These are phyloP conservation scores for Hydrolagus colliei DNA, from an alignment of 2,797 vertebrate species.

Conservation along the genomic window DNA sequence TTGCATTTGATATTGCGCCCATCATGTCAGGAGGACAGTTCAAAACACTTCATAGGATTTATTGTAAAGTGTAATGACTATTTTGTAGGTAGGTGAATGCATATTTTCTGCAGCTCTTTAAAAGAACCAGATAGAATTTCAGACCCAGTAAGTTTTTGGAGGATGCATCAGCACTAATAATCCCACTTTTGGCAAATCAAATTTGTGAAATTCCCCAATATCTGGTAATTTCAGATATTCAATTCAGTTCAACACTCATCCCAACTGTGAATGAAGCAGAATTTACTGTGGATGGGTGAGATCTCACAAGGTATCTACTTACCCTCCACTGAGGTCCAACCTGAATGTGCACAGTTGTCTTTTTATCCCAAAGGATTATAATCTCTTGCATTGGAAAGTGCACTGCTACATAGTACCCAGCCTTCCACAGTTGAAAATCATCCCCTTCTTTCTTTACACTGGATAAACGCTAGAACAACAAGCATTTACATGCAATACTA, in stretches of 20 bases:
- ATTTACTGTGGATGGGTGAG: not conserved
- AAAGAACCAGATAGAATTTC: not conserved
- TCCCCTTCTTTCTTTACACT: slow-evolving; percentile 64
- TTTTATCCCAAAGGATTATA: slow-evolving; percentile 90
- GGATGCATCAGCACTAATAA: not conserved
- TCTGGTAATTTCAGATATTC: not conserved
- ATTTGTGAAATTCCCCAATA: not conserved
- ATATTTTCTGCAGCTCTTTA: not conserved
- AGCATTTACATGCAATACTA: slow-evolving; percentile 27
- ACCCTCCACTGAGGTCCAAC: slow-evolving; percentile 92
- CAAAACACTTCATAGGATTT: too few relatives aligned
- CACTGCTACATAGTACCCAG: slow-evolving; percentile 82
- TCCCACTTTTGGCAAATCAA: not conserved
- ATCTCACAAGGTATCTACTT: slow-evolving; percentile 33
- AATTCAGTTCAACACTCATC: not conserved
- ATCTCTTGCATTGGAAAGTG: slow-evolving; percentile 83
- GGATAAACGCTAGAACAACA: slow-evolving; percentile 55
- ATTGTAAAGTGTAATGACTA: too few relatives aligned
- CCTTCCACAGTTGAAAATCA: slow-evolving; percentile 84
- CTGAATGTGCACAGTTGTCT: slow-evolving; percentile 90
- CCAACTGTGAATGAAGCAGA: not conserved
- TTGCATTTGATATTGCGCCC: too few relatives aligned
- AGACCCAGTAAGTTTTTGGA: too few relatives aligned
- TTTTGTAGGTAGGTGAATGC: not conserved
- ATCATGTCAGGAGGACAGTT: too few relatives aligned